A percentile compares a stretch with the other conserved stretches of the same genome.
phyloP scores from a whole-genome alignment of 2,888 invertebrate species.

The Therioaphis trifolii region DNA sequence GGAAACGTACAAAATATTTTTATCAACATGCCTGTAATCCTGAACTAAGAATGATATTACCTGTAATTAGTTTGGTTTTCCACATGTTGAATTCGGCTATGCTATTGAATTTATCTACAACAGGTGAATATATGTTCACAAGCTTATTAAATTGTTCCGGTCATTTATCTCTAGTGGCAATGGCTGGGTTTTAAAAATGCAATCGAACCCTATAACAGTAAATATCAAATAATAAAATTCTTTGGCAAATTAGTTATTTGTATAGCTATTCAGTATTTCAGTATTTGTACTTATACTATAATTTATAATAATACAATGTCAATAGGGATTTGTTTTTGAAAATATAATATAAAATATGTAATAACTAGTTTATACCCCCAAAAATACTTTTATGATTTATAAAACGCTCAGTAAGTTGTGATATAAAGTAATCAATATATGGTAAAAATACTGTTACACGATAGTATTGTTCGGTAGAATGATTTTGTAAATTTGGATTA shows the following conservation, averaged over 20 bases:
- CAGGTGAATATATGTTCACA: conserved; percentile 31
- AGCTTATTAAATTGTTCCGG: conserved; percentile 22
- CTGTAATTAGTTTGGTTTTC: conserved; percentile 14
- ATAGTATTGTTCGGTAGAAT: conserved; percentile 51
- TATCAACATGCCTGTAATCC: conserved; percentile 52
- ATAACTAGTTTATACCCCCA: conserved; percentile 3
- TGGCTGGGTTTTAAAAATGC: conserved; percentile 33
- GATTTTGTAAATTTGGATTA: conserved; percentile 30
- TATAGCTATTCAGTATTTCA: no score
- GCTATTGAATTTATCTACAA: conserved; percentile 30
- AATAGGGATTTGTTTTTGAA: no score
- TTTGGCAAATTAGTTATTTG: no score
- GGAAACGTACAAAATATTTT: no score
- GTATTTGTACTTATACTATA: no score
- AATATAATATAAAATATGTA: neutral
- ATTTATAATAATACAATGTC: no score
- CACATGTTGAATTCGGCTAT: conserved; percentile 43
- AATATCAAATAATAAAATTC: no score
- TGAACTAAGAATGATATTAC: conserved; percentile 27
- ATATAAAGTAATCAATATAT: conserved; percentile 52
- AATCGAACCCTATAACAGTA: conserved; percentile 29
- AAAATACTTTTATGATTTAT: conserved; percentile 23
- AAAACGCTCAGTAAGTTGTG: no score
- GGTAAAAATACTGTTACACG: conserved; percentile 50
- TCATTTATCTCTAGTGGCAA: conserved; percentile 5